Evolutionary conservation across 2,888 invertebrate species (phyloP).

Genomic region (Druceiella hillmani): DNA sequence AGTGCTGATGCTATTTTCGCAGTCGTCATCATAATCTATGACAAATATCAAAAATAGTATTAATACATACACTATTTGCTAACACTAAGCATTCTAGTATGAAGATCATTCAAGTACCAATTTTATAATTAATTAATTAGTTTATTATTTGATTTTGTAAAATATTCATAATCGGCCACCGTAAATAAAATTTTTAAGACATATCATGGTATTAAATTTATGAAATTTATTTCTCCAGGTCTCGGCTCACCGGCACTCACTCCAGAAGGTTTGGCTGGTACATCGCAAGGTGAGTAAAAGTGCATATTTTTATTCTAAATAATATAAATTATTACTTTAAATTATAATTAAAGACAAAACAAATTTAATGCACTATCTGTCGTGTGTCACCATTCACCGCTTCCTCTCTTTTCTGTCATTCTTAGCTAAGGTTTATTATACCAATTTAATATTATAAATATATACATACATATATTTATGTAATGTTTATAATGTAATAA

Average conservation of each 20-base stretch:
- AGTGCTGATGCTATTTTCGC: too few relatives aligned
- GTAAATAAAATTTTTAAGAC: background rate
- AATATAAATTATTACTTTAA: conserved; percentile 24
- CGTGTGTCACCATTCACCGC: conserved; percentile 56
- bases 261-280: conserved; percentile 72
- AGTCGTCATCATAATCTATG: too few relatives aligned
- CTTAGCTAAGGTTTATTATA: too few relatives aligned
- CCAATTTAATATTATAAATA: too few relatives aligned
- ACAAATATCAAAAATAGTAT: too few relatives aligned
- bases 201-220: background rate
- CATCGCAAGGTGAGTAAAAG: conserved; percentile 83
- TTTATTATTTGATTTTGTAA: conserved; percentile 28
- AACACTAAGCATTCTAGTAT: too few relatives aligned
- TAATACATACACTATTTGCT: too few relatives aligned
- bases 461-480: too few relatives aligned
- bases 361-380: conserved; percentile 56
- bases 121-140: too few relatives aligned
- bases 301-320: too few relatives aligned
- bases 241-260: conserved; percentile 53
- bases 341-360: conserved; percentile 47
- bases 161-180: background rate
- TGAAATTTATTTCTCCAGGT: conserved; percentile 42
- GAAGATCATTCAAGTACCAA: too few relatives aligned
- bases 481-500: too few relatives aligned
- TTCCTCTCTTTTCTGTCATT: conserved; percentile 58